Conservation (phyloP, 2,113 vertebrate genomes). For the Trichechus manatus region DNA sequence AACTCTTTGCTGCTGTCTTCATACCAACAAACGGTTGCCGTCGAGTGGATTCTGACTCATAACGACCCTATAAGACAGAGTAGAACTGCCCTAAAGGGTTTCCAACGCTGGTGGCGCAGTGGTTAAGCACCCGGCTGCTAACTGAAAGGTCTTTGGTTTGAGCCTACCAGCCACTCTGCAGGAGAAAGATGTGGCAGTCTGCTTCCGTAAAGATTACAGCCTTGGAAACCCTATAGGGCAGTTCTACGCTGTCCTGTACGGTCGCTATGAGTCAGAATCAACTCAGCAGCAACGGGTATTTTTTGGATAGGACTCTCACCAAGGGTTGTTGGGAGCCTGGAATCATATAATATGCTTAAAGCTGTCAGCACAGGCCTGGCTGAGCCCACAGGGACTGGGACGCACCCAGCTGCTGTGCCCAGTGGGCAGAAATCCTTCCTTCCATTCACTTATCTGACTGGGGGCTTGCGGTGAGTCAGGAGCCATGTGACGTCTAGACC, state of each 20-base stretch:
- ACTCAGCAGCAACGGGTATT: too few relatives aligned
- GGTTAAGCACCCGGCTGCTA: neutral
- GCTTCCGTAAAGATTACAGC: neutral
- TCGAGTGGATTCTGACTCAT: neutral
- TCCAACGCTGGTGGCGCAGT: neutral
- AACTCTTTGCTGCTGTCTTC: neutral
- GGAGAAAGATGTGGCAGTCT: neutral
- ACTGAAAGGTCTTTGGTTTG: neutral
- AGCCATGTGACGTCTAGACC: neutral
- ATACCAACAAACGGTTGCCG: neutral
- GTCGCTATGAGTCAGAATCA: too few relatives aligned
- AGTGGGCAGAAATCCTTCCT: rapidly evolving
- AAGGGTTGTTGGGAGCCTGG: neutral
- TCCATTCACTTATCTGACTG: rapidly evolving
- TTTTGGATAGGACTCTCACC: neutral
- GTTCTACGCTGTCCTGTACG: neutral
- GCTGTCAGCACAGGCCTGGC: rapidly evolving
- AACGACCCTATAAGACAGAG: neutral
- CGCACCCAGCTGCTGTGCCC: rapidly evolving
- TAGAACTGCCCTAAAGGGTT: neutral
- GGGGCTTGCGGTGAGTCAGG: neutral
- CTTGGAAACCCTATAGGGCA: too few relatives aligned
- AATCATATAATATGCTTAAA: neutral
- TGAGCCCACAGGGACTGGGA: rapidly evolving
- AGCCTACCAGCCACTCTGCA: neutral